Base-by-base conservation (phyloP, 2,113 vertebrate genomes). In the Syngnathus scovelli region DNA sequence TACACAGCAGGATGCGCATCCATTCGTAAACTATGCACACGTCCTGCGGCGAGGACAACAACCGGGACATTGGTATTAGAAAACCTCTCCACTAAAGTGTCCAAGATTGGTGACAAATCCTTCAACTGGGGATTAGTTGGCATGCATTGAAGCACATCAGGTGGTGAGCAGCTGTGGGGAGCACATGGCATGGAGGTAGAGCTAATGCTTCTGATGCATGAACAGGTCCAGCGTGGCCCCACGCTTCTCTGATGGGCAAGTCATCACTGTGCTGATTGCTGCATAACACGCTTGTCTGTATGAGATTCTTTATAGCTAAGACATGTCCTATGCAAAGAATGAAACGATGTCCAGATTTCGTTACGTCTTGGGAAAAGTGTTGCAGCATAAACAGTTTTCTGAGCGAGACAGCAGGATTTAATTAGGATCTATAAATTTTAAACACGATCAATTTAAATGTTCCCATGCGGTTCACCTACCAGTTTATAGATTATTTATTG, bases 81-180 rank as follows among this genome's bases (percentile, higher is more conserved):
- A 61, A 61, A 41, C 41, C 19, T 41, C 38, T n/a, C 41, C 59
- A 41, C n/a, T 12, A 41, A 41, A 61, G 38, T n/a, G 12, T 38
- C 58, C 7, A 60, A 58, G 10, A 55, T 36, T 58, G 58, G 38
- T 12, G n/a, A 61, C 38, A 61, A 61, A 21, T 61, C 59, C 38
- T n/a, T 41, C 37, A 61, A 41, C 10, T 61, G 38, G 19, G 38
- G 38, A 61, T 61, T 61, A 43, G 59, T 61, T 61, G 38, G 59
- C 38, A 61, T 61, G 38, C 19, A 41, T 61, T 21, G 38, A 43
- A n/a, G 37, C 12, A 41, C 38, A 43, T 41, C 38, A 41, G 59
- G 59, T 61, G 10, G 38, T 41, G 59, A 41, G 59, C 59, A 61
- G 37, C 38, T 41, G 59, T 21, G 59, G 6, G 38, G 37, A 21